phyloP scores from a whole-genome alignment of 2,113 vertebrate species.

The Pseudorhombus dupliciocellatus region DNA sequence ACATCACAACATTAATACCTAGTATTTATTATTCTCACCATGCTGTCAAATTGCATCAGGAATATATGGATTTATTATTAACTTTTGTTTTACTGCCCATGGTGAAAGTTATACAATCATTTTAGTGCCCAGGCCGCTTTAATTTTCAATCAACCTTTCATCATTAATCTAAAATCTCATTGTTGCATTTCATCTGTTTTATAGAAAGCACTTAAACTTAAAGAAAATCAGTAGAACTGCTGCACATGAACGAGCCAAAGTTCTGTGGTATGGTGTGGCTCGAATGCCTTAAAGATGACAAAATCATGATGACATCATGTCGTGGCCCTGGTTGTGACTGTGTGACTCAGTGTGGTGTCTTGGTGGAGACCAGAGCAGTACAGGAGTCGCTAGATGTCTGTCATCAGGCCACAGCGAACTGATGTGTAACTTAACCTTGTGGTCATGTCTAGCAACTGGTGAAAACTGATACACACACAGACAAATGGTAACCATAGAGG shows the following conservation, averaged over 20 bases:
- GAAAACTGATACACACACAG: slow-evolving; percentile 72
- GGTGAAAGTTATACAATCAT: not conserved
- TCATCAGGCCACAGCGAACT: slow-evolving; percentile 44
- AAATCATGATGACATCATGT: slow-evolving; percentile 17
- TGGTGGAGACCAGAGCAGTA: not conserved
- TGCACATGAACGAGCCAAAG: not conserved
- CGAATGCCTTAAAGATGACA: slow-evolving; percentile 8
- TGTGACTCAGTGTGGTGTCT: slow-evolving; percentile 47
- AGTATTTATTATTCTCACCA: not conserved
- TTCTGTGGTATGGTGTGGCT: slow-evolving; percentile 36
- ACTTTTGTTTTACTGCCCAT: not conserved
- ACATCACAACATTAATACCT: not conserved
- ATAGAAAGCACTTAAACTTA: not conserved
- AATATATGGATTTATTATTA: not conserved
- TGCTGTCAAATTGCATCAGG: not conserved
- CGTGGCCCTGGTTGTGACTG: slow-evolving; percentile 11
- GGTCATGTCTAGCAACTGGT: slow-evolving; percentile 59
- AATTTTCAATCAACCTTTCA: not conserved
- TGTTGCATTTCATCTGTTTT: not conserved
- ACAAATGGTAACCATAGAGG: slow-evolving; percentile 69
- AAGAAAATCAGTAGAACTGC: not conserved
- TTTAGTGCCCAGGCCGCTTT: no score
- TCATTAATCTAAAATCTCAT: not conserved
- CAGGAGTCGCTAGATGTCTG: slow-evolving; percentile 24
- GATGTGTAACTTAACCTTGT: slow-evolving; percentile 64